These are phyloP conservation scores for Hirtodrosophila trivittata DNA, from an alignment of 2,888 invertebrate genomes.

Conservation along the genomic window DNA sequence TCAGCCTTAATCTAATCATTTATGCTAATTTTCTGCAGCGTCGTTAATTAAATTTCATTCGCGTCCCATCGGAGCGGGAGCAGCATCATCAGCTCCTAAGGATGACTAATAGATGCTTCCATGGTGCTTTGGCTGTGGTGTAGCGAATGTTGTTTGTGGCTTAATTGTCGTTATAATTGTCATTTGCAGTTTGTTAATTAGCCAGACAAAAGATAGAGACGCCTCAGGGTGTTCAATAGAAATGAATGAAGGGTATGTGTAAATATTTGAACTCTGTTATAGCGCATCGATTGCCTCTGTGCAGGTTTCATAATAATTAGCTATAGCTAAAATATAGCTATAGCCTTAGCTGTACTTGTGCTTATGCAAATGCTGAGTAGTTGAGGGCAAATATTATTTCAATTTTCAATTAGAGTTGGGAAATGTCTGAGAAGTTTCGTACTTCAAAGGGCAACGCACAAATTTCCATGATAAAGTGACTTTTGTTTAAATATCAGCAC, in stretches of 20 bases:
- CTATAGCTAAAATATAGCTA: too few relatives aligned
- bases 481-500: constrained; percentile 2
- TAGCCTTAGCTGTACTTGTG: too few relatives aligned
- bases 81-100: constrained; percentile 2
- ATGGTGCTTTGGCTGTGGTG: constrained; percentile 5
- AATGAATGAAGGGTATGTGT: constrained; percentile 1
- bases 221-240: constrained; percentile 5
- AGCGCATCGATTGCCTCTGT: not conserved
- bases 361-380: too few relatives aligned
- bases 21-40: constrained; percentile 74
- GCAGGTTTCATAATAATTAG: not conserved
- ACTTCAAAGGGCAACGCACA: constrained; percentile 1
- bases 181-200: constrained; percentile 51
- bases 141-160: constrained; percentile 19
- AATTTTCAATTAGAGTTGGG: not conserved
- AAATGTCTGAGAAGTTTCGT: too few relatives aligned
- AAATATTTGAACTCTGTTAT: constrained; percentile 26
- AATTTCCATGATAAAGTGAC: constrained; percentile 1
- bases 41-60: constrained; percentile 68
- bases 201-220: constrained; percentile 35
- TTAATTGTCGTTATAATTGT: constrained; percentile 44
- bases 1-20: constrained; percentile 71
- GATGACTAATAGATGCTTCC: constrained; percentile 42
- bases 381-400: not conserved
- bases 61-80: not conserved